phyloP scores from a whole-genome alignment of 2,888 invertebrate species.

The Patella caerulea region DNA sequence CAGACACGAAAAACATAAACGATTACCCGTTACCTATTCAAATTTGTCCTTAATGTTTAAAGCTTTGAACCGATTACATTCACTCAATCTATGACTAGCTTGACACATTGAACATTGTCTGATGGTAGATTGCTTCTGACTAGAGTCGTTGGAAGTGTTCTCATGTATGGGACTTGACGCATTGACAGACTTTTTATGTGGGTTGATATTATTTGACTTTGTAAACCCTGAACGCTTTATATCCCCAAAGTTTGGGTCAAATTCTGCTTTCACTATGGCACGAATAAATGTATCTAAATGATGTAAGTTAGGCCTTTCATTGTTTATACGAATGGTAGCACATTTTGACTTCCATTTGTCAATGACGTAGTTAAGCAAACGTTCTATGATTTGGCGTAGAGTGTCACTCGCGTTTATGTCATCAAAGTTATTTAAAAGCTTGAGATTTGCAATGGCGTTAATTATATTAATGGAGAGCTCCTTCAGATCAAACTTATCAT shows the following conservation, averaged over 20 bases:
- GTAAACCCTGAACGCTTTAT: neutral
- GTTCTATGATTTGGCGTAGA: conserved; percentile 14
- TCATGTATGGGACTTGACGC: too few relatives aligned
- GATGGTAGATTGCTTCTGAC: neutral
- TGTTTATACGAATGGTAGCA: conserved; percentile 14
- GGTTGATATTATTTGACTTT: too few relatives aligned
- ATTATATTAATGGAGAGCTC: conserved; percentile 17
- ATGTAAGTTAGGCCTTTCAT: conserved; percentile 2
- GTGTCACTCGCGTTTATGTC: conserved; percentile 11
- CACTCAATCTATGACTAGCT: neutral
- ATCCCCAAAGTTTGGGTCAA: conserved; percentile 29
- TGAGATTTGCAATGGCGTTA: conserved; percentile 17
- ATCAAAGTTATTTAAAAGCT: neutral
- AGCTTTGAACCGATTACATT: too few relatives aligned
- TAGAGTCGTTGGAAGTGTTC: too few relatives aligned
- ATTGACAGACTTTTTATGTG: too few relatives aligned
- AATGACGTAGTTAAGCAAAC: conserved; percentile 21
- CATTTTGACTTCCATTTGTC: conserved; percentile 12
- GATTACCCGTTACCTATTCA: too few relatives aligned
- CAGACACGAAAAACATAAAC: too few relatives aligned
- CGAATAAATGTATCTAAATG: conserved; percentile 18
- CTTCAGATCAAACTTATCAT: conserved; percentile 13
- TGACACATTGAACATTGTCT: conserved; percentile 7
- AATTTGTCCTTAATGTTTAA: too few relatives aligned
- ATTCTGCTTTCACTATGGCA: conserved; percentile 18